Evolutionary conservation across 2,113 vertebrate species (phyloP), one percentile per base, ranked within the genome.

Genomic region (Passer montanus): DNA sequence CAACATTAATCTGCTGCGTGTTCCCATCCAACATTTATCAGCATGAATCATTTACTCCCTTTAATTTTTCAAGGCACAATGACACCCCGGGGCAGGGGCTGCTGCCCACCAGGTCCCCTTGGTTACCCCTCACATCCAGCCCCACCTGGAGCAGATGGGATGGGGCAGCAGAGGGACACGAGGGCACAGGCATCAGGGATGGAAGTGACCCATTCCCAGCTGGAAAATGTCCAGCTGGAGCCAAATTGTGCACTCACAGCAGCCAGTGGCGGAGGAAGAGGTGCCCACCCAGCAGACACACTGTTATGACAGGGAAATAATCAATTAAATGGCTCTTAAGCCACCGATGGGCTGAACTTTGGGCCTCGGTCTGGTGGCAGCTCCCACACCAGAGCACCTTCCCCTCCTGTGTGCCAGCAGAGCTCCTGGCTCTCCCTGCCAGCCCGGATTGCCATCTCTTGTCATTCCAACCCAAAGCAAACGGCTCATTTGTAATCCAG

Each of bases 401-500:
- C 44, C 33, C 81, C 53, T 73, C 15, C 31, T 49, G 37, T 1
- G 2, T 20, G 70, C 70, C 41, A 13, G 70, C 23, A 52, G 73
- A 77, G 81, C 81, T 78, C 90, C 92, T 55, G 46, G 91, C 94
- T 67, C 94, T 70, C 98, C 97, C 94, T 13, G 2, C 95, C 97
- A 97, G 97, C 97, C 98, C 64, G 91, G 96, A 97, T 98, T 97
- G 97, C 98, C 98, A 98, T 97, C 92, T 98, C 98, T 98, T 98
- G 98, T 98, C 99, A 98, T 97, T 98, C 98, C 98, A 97, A 98
- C 97, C 98, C 97, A 91, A 98, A 97, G 96, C 95, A 60, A 98
- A 98, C 97, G 96, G 93, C 98, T 98, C 98, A 98, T 98, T 97
- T 98, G 98, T 98, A 98, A 99, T 98, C 98, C 98, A 97, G 96